Evolutionary conservation across 2,113 vertebrate species (phyloP).

Genomic region (Zapornia atra): DNA sequence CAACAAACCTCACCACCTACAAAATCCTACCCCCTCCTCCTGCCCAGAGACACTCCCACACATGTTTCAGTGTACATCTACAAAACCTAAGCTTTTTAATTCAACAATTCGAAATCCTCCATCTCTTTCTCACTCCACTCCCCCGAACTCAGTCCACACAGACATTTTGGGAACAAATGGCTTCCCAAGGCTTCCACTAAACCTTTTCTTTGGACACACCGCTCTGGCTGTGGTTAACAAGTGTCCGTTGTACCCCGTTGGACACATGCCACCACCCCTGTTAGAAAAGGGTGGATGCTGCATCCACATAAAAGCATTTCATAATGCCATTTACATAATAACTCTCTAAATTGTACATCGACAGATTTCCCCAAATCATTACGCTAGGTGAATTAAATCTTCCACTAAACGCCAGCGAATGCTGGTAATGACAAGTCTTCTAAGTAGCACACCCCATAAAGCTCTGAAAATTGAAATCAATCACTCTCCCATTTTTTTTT

Average conservation of each 20-base stretch:
- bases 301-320: slow-evolving; percentile 19
- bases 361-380: slow-evolving; percentile 34
- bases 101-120: background rate
- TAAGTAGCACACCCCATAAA: slow-evolving; percentile 42
- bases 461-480: slow-evolving; percentile 58
- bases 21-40: background rate
- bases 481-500: background rate
- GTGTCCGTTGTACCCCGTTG: background rate
- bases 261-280: background rate
- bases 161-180: background rate
- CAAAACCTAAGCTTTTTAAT: background rate
- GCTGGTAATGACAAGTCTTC: slow-evolving; percentile 22
- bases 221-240: background rate
- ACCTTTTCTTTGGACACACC: background rate
- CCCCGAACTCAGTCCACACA: background rate
- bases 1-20: background rate
- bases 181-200: background rate
- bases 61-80: background rate
- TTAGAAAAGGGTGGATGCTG: background rate
- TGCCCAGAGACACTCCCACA: background rate
- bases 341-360: slow-evolving; percentile 26
- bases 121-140: background rate
- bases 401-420: slow-evolving; percentile 38
- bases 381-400: slow-evolving; percentile 58
- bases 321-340: slow-evolving; percentile 50